These are phyloP conservation scores for Caenorhabditis uteleia DNA, from an alignment of 2,888 invertebrate genomes.

Conservation along the genomic window DNA sequence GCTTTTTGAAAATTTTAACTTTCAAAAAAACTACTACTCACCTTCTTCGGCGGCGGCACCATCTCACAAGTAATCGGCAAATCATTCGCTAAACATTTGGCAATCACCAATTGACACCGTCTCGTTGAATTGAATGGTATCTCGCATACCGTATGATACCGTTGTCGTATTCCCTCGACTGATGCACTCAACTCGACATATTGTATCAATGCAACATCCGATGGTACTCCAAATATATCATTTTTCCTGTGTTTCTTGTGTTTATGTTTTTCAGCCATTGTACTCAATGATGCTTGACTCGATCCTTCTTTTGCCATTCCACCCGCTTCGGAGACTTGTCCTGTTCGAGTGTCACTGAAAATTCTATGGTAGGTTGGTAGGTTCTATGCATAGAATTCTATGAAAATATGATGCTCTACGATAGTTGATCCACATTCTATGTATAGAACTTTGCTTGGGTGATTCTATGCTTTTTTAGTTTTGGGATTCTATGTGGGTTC, in stretches of 20 bases:
- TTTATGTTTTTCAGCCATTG: constrained; percentile 10
- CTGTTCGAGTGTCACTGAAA: constrained; percentile 56
- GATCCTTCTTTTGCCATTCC: constrained; percentile 14
- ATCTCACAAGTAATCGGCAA: constrained; percentile 17
- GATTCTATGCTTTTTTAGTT: too few relatives aligned
- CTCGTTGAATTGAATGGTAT: constrained; percentile 68
- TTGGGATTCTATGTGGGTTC: too few relatives aligned
- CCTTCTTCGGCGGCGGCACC: constrained; percentile 13
- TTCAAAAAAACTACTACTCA: neutral
- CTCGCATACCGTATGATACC: constrained; percentile 64
- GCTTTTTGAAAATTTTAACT: neutral
- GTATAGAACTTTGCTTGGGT: too few relatives aligned
- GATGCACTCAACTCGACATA: constrained; percentile 64
- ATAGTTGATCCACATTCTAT: neutral
- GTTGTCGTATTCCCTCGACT: constrained; percentile 64
- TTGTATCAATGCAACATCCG: constrained; percentile 64
- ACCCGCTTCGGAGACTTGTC: constrained; percentile 59
- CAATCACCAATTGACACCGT: constrained; percentile 63
- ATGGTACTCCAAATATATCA: constrained; percentile 60
- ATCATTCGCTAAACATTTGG: constrained; percentile 49
- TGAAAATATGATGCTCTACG: neutral
- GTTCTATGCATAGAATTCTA: neutral
- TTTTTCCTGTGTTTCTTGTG: constrained; percentile 23
- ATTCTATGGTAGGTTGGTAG: neutral
- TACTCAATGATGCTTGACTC: constrained; percentile 7